A percentile compares a stretch with the other conserved stretches of the same genome.
phyloP scores from a whole-genome alignment of 2,113 vertebrate species.

The Anarrhichthys ocellatus region DNA sequence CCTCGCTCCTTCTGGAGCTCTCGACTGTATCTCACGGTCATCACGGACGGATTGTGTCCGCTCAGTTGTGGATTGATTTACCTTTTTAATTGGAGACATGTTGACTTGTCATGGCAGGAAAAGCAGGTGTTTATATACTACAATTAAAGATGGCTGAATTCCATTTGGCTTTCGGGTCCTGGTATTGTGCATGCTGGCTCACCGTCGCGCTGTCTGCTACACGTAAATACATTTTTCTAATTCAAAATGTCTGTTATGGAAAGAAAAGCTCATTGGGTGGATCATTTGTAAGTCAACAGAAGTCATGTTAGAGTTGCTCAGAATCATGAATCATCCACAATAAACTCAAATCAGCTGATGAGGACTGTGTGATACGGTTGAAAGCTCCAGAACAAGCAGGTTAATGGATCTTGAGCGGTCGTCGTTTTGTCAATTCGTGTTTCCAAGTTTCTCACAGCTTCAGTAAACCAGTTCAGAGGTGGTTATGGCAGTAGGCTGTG shows the following conservation, averaged over 20 bases:
- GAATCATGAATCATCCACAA: neutral
- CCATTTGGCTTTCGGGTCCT: neutral
- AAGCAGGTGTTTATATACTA: neutral
- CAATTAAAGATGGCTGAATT: neutral
- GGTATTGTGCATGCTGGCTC: neutral
- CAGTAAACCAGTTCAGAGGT: conserved; percentile 8
- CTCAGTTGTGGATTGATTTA: neutral
- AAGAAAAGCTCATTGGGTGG: neutral
- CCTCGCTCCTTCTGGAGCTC: neutral
- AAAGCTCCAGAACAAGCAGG: neutral
- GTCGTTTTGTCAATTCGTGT: neutral
- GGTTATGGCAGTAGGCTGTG: conserved; percentile 18
- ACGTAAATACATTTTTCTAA: neutral
- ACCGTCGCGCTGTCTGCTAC: neutral
- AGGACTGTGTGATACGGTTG: neutral
- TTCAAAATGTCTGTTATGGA: neutral
- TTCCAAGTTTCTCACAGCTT: neutral
- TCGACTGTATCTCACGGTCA: neutral
- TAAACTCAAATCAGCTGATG: neutral
- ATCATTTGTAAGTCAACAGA: neutral
- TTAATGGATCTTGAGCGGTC: neutral
- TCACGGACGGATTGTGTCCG: neutral
- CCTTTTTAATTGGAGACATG: neutral
- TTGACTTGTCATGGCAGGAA: neutral
- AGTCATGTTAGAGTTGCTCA: neutral